Evolutionary conservation across 2,113 vertebrate species (phyloP).

Genomic region (Grantiella picta): DNA sequence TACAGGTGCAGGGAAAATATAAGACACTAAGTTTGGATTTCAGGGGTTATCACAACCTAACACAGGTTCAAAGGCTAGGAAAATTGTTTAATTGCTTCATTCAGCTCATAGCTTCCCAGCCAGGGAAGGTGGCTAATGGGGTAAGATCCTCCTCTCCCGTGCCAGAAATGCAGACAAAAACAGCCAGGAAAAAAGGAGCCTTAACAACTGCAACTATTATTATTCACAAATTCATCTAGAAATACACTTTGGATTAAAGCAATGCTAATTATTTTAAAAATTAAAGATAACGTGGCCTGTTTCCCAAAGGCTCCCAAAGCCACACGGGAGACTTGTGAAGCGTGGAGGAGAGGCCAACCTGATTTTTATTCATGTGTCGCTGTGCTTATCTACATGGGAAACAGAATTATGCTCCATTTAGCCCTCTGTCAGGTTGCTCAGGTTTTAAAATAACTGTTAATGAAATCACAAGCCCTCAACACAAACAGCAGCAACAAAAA

Average conservation of each 20-base stretch:
- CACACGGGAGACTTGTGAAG: neutral
- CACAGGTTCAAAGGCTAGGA: neutral
- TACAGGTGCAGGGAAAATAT: accelerated
- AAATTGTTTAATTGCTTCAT: neutral
- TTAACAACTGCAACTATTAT: neutral
- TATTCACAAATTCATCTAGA: neutral
- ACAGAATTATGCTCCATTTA: conserved; percentile 14
- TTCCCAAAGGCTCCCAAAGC: neutral
- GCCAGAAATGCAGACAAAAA: neutral
- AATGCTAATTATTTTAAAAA: neutral
- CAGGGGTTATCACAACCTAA: neutral
- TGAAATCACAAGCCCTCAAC: conserved; percentile 19
- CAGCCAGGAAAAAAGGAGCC: neutral
- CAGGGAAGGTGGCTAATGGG: neutral
- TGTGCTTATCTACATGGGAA: conserved; percentile 14
- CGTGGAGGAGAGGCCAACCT: neutral
- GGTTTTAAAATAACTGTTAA: conserved; percentile 26
- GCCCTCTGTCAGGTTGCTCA: neutral
- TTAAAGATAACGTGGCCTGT: neutral
- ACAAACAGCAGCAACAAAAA: neutral
- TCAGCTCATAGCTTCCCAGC: neutral
- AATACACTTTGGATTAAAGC: neutral
- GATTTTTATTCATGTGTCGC: conserved; percentile 14
- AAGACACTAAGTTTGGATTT: neutral
- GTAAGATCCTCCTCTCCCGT: neutral